Evolutionary conservation across 2,113 vertebrate species (phyloP).

Genomic region (Naja naja): DNA sequence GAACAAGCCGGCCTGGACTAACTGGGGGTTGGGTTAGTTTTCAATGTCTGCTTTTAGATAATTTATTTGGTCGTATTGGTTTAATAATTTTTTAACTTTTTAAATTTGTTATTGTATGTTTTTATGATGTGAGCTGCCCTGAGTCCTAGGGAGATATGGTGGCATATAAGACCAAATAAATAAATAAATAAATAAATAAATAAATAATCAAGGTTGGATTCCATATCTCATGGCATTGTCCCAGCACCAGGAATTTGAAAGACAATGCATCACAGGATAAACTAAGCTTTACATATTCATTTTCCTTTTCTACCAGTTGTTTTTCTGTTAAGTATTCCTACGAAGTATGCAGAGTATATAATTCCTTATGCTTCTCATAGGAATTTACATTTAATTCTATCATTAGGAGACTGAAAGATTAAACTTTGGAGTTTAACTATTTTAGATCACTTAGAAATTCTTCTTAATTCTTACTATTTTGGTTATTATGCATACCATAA

Average conservation of each 20-base stretch:
- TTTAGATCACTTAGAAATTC: neutral
- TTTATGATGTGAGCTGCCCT: too few species aligned
- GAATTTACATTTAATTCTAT: neutral
- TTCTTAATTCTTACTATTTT: neutral
- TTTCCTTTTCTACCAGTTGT: neutral
- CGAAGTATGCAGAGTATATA: neutral
- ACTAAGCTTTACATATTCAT: neutral
- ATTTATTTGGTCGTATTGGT: too few species aligned
- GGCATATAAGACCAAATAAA: too few species aligned
- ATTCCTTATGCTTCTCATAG: neutral
- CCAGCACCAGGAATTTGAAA: neutral
- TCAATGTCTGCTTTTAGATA: too few species aligned
- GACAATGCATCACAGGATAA: neutral
- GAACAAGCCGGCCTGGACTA: too few species aligned
- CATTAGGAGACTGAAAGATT: neutral
- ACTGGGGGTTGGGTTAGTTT: too few species aligned
- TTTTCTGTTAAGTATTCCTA: neutral
- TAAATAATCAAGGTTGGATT: neutral
- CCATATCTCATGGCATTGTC: neutral
- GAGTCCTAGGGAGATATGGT: too few species aligned
- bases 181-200: too few species aligned
- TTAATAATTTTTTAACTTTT: too few species aligned
- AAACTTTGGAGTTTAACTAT: neutral
- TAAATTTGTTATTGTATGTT: too few species aligned
- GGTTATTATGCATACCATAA: neutral